Evolutionary conservation across 2,113 vertebrate genomes (phyloP), one percentile per base, ranked within the genome.

Genomic region (Mesoclemmys tuberculata): DNA sequence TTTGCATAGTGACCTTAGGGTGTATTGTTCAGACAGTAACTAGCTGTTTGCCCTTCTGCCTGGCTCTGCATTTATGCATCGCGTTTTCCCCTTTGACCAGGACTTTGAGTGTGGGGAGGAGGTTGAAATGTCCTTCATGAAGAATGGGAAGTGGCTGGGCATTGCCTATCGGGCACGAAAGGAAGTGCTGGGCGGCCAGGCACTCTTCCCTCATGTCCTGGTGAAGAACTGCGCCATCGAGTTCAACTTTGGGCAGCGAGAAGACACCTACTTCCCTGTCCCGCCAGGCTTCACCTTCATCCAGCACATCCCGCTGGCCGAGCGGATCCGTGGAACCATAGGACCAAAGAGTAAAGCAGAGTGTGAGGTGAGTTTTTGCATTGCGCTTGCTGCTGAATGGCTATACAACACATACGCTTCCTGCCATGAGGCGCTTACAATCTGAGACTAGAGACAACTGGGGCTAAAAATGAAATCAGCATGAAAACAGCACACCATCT

Each of bases 221-320:
- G 99, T 99, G 86, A 99, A 99, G 95, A 99, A 99, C 64, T 99
- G 99, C 26, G 98, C 99, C 0, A 98, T 99, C 2, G 99, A 99
- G 89, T 99, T 99, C 97, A 99, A 99, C 97, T 99, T 99, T 0
- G 99, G 99, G 41, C 99, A 99, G 95, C 97, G 97, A 31, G 91
- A 88, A 2, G 98, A 98, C 58, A 97, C 99, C 3, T 99, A 98
- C 95, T 99, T 98, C 91, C 97, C 98, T 3, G 91, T 98, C 2
- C 98, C 98, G 1, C 99, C 99, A 1, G 99, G 99, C 5, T 99
- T 98, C 97, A 98, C 98, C 38, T 99, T 98, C 97, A 98, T 99
- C 93, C 99, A 99, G 85, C 96, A 98, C n/a, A 96, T 99, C 1
- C 96, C 92, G 5, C 84, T 99, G 75, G 97, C 97, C 38, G 96